A percentile compares a stretch with the other conserved stretches of the same genome.
Conservation (phyloP, 2,797 vertebrate species). For the Sciurus carolinensis region DNA sequence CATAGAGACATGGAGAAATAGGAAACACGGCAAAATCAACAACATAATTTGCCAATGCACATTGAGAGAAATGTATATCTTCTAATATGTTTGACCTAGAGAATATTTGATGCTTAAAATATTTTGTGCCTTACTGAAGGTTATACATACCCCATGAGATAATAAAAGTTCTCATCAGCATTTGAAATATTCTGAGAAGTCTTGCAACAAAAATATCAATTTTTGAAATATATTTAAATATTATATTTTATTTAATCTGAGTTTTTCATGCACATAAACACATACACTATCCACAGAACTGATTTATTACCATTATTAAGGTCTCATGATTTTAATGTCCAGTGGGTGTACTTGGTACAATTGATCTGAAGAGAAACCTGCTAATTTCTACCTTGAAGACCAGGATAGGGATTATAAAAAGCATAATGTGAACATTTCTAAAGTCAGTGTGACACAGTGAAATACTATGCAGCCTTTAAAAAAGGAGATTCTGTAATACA, state of each 20-base stretch:
- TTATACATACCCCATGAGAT: background rate
- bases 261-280: background rate
- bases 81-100: background rate
- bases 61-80: background rate
- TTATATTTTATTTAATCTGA: background rate
- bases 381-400: background rate
- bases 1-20: background rate
- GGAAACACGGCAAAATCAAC: background rate
- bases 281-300: background rate
- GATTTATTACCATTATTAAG: background rate
- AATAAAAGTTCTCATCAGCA: background rate
- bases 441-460: background rate
- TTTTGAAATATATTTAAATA: background rate
- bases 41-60: background rate
- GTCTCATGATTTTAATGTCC: background rate
- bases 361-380: background rate
- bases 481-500: background rate
- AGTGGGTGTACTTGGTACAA: background rate
- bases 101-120: slow-evolving; percentile 17
- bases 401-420: background rate
- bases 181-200: slow-evolving; percentile 4
- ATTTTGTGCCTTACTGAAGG: background rate
- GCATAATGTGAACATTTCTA: background rate
- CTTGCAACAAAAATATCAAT: background rate
- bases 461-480: background rate